phyloP scores from a whole-genome alignment of 2,888 invertebrate genomes.

The Amiota minor region DNA sequence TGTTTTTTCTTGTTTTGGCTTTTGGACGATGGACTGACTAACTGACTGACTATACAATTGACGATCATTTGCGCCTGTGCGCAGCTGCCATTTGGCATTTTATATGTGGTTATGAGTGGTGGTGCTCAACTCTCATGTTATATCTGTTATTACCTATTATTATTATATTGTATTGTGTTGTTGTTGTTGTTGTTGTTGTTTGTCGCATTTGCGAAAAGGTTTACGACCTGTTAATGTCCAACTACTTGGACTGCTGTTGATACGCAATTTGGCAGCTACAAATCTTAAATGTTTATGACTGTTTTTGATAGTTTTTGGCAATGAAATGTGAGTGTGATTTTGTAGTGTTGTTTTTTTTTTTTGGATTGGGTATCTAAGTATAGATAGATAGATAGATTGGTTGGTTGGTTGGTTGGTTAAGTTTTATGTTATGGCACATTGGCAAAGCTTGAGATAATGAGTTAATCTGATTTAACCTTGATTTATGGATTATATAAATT shows the following conservation, averaged over 20 bases:
- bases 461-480: no score
- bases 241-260: slow-evolving; percentile 54
- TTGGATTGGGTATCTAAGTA: no score
- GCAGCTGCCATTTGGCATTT: slow-evolving; percentile 18
- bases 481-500: no score
- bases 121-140: neutral
- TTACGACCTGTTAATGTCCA: slow-evolving; percentile 68
- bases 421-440: no score
- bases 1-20: neutral
- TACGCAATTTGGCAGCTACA: slow-evolving; percentile 45
- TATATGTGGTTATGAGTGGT: no score
- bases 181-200: slow-evolving; percentile 27
- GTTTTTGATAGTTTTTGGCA: slow-evolving; percentile 3
- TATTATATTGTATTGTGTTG: neutral
- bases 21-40: neutral
- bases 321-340: neutral
- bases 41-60: no score
- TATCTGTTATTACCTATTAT: neutral
- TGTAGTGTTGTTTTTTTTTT: no score
- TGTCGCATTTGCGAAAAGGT: slow-evolving; percentile 60
- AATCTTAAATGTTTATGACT: slow-evolving; percentile 16
- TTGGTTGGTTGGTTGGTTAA: no score
- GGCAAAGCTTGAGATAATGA: no score
- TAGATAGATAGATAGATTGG: no score
- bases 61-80: slow-evolving; percentile 4